Percentiles rank a stretch among this genome's conserved stretches.
These are phyloP conservation scores for Sussaba pulchella DNA, from an alignment of 2,888 invertebrate genomes.

Conservation along the genomic window DNA sequence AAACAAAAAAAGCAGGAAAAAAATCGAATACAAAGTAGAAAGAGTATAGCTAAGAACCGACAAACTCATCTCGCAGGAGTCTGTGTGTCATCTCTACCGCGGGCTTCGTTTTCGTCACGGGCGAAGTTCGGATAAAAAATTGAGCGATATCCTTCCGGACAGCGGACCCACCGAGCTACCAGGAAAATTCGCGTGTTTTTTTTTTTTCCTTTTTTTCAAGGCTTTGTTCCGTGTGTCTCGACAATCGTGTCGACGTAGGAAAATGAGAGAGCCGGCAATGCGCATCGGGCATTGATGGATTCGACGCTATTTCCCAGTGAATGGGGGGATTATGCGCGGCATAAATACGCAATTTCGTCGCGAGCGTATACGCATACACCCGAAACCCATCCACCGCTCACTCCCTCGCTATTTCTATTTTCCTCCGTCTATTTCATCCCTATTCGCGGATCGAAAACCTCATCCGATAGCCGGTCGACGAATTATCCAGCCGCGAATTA, in stretches of 20 bases:
- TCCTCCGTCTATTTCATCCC: slow-evolving; percentile 14
- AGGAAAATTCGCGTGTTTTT: slow-evolving; percentile 69
- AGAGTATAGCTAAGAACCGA: slow-evolving; percentile 57
- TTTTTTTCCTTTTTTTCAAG: slow-evolving; percentile 72
- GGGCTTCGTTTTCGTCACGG: slow-evolving; percentile 22
- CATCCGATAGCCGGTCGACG: slow-evolving; percentile 32
- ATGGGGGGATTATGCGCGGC: slow-evolving; percentile 83
- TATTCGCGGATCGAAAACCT: not conserved
- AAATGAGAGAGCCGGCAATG: slow-evolving; percentile 81
- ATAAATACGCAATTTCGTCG: slow-evolving; percentile 83
- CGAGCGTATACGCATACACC: slow-evolving; percentile 72
- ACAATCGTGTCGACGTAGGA: slow-evolving; percentile 75
- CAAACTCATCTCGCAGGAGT: slow-evolving; percentile 48
- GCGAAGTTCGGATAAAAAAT: slow-evolving; percentile 76
- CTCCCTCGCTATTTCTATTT: slow-evolving; percentile 34
- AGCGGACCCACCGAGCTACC: slow-evolving; percentile 66
- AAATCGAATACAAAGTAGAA: slow-evolving; percentile 51
- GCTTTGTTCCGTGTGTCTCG: slow-evolving; percentile 75
- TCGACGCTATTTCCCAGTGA: slow-evolving; percentile 78
- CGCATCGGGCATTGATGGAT: slow-evolving; percentile 81
- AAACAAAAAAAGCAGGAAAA: slow-evolving; percentile 35
- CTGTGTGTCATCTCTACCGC: slow-evolving; percentile 21
- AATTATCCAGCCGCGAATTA: slow-evolving; percentile 62
- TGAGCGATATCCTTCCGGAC: slow-evolving; percentile 76
- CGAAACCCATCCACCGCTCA: slow-evolving; percentile 56